These are phyloP conservation scores for Hydrotaea cyrtoneurina DNA, from an alignment of 2,888 invertebrate genomes.

Conservation along the genomic window DNA sequence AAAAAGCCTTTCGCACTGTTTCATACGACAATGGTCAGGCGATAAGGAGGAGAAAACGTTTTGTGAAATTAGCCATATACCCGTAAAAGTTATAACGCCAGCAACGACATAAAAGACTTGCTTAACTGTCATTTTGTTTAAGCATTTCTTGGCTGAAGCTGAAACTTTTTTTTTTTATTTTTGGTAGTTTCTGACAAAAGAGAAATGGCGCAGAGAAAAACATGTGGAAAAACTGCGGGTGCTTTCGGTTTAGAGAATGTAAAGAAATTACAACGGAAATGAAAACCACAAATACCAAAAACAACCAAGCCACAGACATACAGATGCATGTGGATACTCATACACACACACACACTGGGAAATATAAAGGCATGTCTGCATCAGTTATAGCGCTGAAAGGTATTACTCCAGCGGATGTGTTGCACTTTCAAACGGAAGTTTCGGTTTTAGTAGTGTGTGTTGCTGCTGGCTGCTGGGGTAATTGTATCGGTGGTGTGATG, in stretches of 20 bases:
- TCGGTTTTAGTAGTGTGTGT: background rate
- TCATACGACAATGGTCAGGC: background rate
- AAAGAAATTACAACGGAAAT: constrained; percentile 48
- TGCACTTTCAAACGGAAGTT: constrained; percentile 3
- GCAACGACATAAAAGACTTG: constrained; percentile 13
- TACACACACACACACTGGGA: background rate
- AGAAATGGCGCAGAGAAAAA: background rate
- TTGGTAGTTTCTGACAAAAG: background rate
- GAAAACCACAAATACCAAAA: constrained; percentile 47
- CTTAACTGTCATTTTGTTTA: constrained; percentile 27
- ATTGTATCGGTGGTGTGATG: background rate
- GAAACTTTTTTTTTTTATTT: constrained; percentile 8
- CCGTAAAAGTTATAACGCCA: constrained; percentile 18
- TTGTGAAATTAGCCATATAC: constrained; percentile 30
- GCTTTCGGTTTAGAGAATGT: constrained; percentile 10
- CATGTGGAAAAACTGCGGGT: constrained; percentile 9
- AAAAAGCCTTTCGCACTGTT: background rate
- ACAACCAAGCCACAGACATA: background rate
- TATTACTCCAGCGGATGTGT: background rate
- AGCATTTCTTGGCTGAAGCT: background rate
- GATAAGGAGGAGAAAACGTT: background rate
- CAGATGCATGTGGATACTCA: background rate
- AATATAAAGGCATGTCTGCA: background rate
- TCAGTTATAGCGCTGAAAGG: background rate
- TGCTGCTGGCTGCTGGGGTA: background rate